phyloP scores from a whole-genome alignment of 2,797 vertebrate genomes.

The Onychomys arenicola region DNA sequence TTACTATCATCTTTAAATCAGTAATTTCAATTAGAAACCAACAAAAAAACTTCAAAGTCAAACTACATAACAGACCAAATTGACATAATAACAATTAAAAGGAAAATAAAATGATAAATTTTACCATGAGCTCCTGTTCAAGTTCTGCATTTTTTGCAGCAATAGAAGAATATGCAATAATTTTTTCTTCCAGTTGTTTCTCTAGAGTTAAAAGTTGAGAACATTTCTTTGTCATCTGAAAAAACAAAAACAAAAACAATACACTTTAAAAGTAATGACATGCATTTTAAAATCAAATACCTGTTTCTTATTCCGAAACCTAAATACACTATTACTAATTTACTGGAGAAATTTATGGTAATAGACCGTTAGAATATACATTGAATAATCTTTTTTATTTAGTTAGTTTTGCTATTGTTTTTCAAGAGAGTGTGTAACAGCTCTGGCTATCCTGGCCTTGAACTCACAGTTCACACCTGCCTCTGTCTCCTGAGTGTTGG shows the following conservation, averaged over 20 bases:
- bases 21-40: not conserved
- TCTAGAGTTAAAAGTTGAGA: constrained; percentile 90
- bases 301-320: not conserved
- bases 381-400: not conserved
- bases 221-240: constrained; percentile 92
- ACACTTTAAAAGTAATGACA: constrained; percentile 28
- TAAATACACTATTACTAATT: not conserved
- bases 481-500: not conserved
- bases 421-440: not conserved
- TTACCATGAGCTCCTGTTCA: constrained; percentile 92
- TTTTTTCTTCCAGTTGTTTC: constrained; percentile 94
- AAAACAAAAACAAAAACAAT: constrained; percentile 73
- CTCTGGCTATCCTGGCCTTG: not conserved
- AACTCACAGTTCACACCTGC: not conserved
- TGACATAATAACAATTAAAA: not conserved
- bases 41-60: not conserved
- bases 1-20: not conserved
- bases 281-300: constrained; percentile 36
- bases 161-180: constrained; percentile 88
- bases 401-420: not conserved
- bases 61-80: not conserved
- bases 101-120: not conserved
- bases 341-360: not conserved
- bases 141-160: constrained; percentile 91
- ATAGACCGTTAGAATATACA: not conserved